Evolutionary conservation across 2,888 invertebrate species (phyloP), one percentile per base, ranked within the genome.

Genomic region (Agrochola circellaris): DNA sequence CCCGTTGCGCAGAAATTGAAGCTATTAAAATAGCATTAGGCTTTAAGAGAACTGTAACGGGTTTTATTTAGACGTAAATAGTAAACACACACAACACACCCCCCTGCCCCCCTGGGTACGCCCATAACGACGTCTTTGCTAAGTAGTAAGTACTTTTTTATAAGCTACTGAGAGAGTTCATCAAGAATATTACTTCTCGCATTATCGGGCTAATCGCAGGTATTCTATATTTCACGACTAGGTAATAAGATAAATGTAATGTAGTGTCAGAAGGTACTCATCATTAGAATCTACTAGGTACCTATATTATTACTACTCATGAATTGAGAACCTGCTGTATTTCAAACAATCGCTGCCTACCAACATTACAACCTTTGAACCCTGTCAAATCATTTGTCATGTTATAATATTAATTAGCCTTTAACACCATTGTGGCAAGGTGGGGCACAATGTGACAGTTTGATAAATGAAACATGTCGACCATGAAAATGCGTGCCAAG

Each of bases 391-490:
- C 51, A 54, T 65, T 78, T 81, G 77, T 75, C 77, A 80, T 60
- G 65, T 75, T 75, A 60, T 69, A 34, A 77, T 75, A 77, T 77
- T 72, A 80, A 80, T 84, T 81, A 81, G 65, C 73, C 82, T 81
- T 79, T 79, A 88, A 84, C 76, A 79, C 68, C 79, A 71, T 79
- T 81, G 79, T 77, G 82, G 73, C 69, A 73, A 82, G 77, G 75
- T 73, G 74, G 67, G 48, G 56, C 74, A 56, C 62, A 8, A 26
- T 68, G 66, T 77, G 82, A 74, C 86, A 88, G 79, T 68, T 68
- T 87, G 87, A 88, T 78, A 76, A 82, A 90, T 88, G 79, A 82
- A 85, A 89, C 85, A 82, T 84, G 86, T 73, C 79, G 72, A 73
- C 78, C 54, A 80, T 83, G 81, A 85, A 85, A 89, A 88, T 88